Base-by-base conservation (phyloP, 2,888 invertebrate species). In the Euproctis similis region DNA sequence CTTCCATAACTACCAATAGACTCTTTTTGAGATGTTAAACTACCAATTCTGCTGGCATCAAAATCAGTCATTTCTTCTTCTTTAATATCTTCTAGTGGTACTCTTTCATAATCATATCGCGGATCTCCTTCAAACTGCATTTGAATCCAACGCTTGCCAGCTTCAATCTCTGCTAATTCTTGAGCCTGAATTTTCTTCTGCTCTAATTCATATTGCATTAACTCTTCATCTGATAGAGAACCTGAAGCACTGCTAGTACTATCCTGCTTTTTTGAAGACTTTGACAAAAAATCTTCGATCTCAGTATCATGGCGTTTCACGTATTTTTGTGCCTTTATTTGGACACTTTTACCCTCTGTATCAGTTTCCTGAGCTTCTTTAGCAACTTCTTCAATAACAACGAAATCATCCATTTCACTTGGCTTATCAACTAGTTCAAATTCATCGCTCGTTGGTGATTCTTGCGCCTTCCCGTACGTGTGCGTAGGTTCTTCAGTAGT, bases 11-110 rank as follows among this genome's bases (percentile, higher is more conserved):
- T 90, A 17, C 94, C 94, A 26, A 94, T 90, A 0, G 91, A 92
- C 55, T 91, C 91, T 44, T 91, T 91, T 54, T 92, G 92, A 12
- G 92, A 92, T 27, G 91, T 91, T 27, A 92, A 77, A 53, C 92
- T 92, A n/a, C 92, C 92, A 39, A 92, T 89, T 58, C 91, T 82
- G 47, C 90, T 90, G 13, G 89, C 92, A 62, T 95, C 93, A 58
- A 94, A 92, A 58, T 94, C 94, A 27, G 94, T 93, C 58, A 92
- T 88, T 75, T 96, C 96, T 71, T 96, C 96, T 68, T 95, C 95
- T 74, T 95, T 95, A 22, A 95, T 96, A 53, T 96, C 96, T 78
- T 96, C 96, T 20, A 96, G 72, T 3, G 94, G 92, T 8, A 94
- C 92, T 35, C 94, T 86, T 54, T 94, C 93, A 41, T 92, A 91